These are phyloP conservation scores for Eristalis arbustorum DNA, from an alignment of 2,888 invertebrate species.

Conservation along the genomic window DNA sequence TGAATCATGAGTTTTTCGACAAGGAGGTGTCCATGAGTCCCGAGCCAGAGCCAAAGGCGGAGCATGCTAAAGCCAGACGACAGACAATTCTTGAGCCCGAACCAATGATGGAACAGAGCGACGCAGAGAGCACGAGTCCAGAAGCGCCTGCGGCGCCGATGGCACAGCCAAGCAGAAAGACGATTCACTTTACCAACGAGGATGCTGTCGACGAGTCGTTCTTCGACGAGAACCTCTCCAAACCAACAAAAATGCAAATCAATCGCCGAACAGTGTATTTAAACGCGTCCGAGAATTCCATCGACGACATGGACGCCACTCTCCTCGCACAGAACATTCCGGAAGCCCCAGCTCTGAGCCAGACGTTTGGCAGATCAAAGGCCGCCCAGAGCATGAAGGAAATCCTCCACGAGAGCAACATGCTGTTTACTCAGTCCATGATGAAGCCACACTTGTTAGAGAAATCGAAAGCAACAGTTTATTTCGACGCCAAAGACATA, in stretches of 20 bases:
- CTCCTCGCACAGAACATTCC: background rate
- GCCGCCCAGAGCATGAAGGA: conserved; percentile 34
- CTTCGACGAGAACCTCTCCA: conserved; percentile 26
- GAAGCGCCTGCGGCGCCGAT: background rate
- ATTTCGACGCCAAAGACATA: conserved; percentile 7
- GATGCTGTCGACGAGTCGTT: conserved; percentile 47
- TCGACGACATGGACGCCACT: conserved; percentile 11
- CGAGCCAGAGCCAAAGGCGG: background rate
- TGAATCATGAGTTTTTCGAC: background rate
- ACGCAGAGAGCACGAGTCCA: background rate
- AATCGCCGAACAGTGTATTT: conserved; percentile 21
- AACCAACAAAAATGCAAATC: background rate
- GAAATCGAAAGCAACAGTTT: conserved; percentile 4
- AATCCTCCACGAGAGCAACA: conserved; percentile 33
- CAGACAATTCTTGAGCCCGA: background rate
- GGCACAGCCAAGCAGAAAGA: background rate
- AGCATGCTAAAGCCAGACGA: background rate
- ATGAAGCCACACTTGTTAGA: background rate
- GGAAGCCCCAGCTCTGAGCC: background rate
- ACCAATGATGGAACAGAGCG: background rate
- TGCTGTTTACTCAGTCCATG: conserved; percentile 35
- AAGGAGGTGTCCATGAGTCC: background rate
- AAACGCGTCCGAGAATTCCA: background rate
- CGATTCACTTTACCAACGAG: conserved; percentile 37
- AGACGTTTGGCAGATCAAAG: background rate